phyloP scores from a whole-genome alignment of 2,888 invertebrate species.

The Cheilosia grossa region DNA sequence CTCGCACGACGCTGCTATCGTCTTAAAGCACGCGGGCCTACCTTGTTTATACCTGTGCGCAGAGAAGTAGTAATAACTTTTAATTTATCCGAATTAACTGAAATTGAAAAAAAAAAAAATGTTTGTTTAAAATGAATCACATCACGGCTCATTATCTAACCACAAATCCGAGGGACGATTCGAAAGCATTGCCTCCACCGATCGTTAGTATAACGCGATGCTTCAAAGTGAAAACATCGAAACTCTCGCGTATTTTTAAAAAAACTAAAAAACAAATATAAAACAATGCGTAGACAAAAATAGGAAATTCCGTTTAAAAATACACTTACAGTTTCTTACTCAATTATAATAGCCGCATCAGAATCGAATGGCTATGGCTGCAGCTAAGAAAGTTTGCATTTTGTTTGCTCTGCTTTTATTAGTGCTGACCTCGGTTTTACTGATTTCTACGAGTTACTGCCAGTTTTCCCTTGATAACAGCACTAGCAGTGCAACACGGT shows the following conservation, averaged over 20 bases:
- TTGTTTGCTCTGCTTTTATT: conserved; percentile 7
- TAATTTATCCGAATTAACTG: conserved; percentile 42
- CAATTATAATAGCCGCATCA: conserved; percentile 5
- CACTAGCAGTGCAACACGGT: neutral
- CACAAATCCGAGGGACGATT: conserved; percentile 20
- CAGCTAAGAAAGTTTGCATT: conserved; percentile 18
- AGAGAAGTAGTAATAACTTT: conserved; percentile 11
- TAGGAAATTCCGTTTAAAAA: conserved; percentile 22
- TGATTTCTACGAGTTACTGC: conserved; percentile 26
- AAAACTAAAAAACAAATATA: neutral
- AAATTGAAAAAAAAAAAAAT: conserved; percentile 6
- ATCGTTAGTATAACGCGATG: conserved; percentile 45
- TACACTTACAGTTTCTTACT: conserved; percentile 1
- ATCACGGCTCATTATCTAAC: neutral
- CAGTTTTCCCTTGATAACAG: neutral
- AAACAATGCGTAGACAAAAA: conserved; percentile 22
- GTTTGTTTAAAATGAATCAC: conserved; percentile 22
- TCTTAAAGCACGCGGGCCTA: neutral
- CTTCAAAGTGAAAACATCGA: conserved; percentile 39
- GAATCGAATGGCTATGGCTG: neutral
- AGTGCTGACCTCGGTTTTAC: conserved; percentile 14
- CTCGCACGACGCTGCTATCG: neutral
- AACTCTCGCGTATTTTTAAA: conserved; percentile 9
- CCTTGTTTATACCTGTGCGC: neutral
- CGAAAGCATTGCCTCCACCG: conserved; percentile 14